Evolutionary conservation across 2,888 invertebrate genomes (phyloP).

Genomic region (Plagodis dolabraria): DNA sequence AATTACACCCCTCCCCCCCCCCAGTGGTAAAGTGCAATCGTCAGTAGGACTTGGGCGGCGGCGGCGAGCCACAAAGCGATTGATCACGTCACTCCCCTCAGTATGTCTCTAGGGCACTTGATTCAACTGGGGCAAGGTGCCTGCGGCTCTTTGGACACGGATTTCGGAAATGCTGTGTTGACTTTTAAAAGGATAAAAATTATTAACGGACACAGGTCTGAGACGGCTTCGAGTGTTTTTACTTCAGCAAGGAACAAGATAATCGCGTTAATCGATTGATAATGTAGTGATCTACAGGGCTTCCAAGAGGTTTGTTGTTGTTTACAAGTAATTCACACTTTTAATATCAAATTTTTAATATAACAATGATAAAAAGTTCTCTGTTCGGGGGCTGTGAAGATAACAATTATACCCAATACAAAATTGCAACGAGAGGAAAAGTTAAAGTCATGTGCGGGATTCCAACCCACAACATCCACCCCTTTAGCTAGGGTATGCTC

Average conservation of each 20-base stretch:
- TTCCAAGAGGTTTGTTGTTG: too few species aligned
- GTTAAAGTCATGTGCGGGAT: too few species aligned
- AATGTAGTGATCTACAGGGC: too few species aligned
- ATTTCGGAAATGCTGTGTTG: slow-evolving; percentile 19
- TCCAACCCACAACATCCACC: too few species aligned
- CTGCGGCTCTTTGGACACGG: slow-evolving; percentile 14
- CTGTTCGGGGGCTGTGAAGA: too few species aligned
- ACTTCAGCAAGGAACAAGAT: neutral
- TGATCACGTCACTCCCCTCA: slow-evolving; percentile 54
- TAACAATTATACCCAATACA: too few species aligned
- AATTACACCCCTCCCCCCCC: slow-evolving; percentile 5
- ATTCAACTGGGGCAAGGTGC: slow-evolving; percentile 24
- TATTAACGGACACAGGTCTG: neutral
- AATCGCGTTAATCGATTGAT: too few species aligned
- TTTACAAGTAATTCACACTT: too few species aligned
- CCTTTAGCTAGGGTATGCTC: too few species aligned
- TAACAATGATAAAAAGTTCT: too few species aligned
- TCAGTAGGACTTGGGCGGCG: slow-evolving; percentile 19
- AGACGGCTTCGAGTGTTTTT: neutral
- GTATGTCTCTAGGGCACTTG: slow-evolving; percentile 31
- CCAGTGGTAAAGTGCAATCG: slow-evolving; percentile 29
- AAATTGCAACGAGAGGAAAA: too few species aligned
- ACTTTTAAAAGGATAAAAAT: slow-evolving; percentile 11
- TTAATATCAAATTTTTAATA: too few species aligned
- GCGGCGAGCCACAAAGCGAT: slow-evolving; percentile 54